These are phyloP conservation scores for Columba guinea DNA, from an alignment of 2,797 vertebrate genomes.

Conservation along the genomic window DNA sequence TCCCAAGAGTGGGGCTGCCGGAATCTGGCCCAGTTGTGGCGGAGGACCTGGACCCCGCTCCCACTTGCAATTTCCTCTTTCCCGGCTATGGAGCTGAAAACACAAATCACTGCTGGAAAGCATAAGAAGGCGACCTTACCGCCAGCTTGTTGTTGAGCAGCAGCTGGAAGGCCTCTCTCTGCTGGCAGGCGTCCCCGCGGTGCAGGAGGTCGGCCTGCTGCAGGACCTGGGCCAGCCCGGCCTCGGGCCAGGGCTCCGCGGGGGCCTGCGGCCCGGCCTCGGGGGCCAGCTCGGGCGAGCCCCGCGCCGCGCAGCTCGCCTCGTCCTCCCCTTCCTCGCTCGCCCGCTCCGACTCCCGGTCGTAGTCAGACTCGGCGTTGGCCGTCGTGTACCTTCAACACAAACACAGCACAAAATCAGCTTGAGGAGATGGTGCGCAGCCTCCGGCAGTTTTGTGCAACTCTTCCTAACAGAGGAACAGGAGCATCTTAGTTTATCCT, in stretches of 20 bases:
- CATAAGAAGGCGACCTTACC: slow-evolving; percentile 72
- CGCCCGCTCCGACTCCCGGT: slow-evolving; percentile 81
- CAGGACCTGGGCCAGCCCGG: slow-evolving; percentile 85
- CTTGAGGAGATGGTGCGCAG: not conserved
- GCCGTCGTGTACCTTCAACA: slow-evolving; percentile 87
- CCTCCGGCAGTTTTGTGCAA: not conserved
- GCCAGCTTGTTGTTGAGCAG: slow-evolving; percentile 85
- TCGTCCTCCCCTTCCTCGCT: slow-evolving; percentile 85
- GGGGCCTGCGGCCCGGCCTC: slow-evolving; percentile 67
- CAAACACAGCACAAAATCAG: no score
- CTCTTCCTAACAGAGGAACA: not conserved
- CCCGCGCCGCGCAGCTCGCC: slow-evolving; percentile 80
- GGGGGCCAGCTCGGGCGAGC: slow-evolving; percentile 70
- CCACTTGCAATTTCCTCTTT: not conserved
- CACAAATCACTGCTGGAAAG: not conserved
- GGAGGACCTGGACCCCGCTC: not conserved
- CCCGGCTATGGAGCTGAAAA: not conserved
- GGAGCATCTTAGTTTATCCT: not conserved
- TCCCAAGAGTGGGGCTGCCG: not conserved
- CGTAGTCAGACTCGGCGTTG: slow-evolving; percentile 92
- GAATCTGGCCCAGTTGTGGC: not conserved
- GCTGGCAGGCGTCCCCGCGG: slow-evolving; percentile 76
- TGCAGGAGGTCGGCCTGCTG: slow-evolving; percentile 86
- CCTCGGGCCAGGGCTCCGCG: slow-evolving; percentile 63
- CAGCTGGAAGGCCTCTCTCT: slow-evolving; percentile 85